phyloP scores from a whole-genome alignment of 1,140 invertebrate genomes.

The Helicorthomorpha holstii region DNA sequence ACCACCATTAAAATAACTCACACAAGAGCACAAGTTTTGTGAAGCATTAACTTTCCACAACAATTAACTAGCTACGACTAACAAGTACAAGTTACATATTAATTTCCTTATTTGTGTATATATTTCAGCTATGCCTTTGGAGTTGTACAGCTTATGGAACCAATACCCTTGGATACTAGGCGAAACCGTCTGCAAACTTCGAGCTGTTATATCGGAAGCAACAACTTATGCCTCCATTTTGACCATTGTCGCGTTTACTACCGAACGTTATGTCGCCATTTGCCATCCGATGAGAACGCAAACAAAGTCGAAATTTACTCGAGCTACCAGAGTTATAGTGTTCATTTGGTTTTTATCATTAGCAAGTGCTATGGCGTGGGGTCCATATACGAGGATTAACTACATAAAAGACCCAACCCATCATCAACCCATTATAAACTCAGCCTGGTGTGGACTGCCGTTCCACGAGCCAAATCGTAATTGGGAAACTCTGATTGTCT shows the following conservation, averaged over 20 bases:
- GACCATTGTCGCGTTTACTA: constrained; percentile 8
- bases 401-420: not conserved
- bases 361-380: not conserved
- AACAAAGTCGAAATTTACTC: not conserved
- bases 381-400: not conserved
- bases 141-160: constrained; percentile 75
- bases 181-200: constrained; percentile 59
- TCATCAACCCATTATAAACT: constrained; percentile 16
- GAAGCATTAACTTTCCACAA: too few relatives aligned
- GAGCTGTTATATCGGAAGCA: constrained; percentile 59
- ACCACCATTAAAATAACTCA: too few relatives aligned
- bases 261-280: constrained; percentile 5
- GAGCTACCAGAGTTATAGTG: constrained; percentile 2
- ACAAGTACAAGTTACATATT: too few relatives aligned
- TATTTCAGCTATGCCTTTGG: constrained; percentile 65
- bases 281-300: constrained; percentile 2
- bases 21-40: too few relatives aligned
- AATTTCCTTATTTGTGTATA: constrained; percentile 15
- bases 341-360: constrained; percentile 2
- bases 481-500: constrained; percentile 20
- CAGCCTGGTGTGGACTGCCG: constrained; percentile 22
- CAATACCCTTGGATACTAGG: constrained; percentile 83
- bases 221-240: constrained; percentile 5
- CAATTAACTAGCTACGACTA: too few relatives aligned
- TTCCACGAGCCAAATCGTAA: constrained; percentile 16